Conservation (phyloP, 2,888 invertebrate species). For the Tachina lurida region DNA sequence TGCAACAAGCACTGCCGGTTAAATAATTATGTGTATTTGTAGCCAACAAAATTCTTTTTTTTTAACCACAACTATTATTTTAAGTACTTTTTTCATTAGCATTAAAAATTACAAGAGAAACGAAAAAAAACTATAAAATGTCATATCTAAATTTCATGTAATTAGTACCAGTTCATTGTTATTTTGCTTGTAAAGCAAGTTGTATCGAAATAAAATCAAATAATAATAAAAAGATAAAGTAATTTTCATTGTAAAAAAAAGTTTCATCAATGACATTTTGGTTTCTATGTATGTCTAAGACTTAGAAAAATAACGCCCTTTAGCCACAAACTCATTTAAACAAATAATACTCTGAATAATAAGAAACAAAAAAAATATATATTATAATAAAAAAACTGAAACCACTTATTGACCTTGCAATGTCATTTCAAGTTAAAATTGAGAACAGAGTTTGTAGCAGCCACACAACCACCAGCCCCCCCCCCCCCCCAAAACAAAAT, state of each 20-base stretch:
- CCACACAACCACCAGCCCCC: constrained; percentile 28
- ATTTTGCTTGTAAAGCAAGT: neutral
- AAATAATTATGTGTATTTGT: too few species aligned
- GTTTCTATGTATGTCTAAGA: neutral
- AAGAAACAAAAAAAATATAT: neutral
- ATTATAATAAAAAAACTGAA: neutral
- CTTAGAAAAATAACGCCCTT: constrained; percentile 37
- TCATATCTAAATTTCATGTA: neutral
- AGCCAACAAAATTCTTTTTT: too few species aligned
- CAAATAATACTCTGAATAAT: constrained; percentile 6
- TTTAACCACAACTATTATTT: too few species aligned
- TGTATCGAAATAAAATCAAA: neutral
- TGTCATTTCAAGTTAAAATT: constrained; percentile 56
- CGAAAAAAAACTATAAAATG: neutral
- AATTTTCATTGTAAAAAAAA: neutral
- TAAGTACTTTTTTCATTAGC: too few species aligned
- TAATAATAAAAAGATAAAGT: neutral
- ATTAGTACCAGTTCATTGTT: neutral
- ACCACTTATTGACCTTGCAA: constrained; percentile 67
- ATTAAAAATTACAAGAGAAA: too few species aligned
- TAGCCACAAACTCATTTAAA: constrained; percentile 38
- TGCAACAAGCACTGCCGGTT: too few species aligned
- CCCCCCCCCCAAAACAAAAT: constrained; percentile 42
- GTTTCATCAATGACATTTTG: constrained; percentile 52
- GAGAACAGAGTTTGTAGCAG: constrained; percentile 36